Evolutionary conservation across 2,797 vertebrate species (phyloP).

Genomic region (Eidolon dupreanum): DNA sequence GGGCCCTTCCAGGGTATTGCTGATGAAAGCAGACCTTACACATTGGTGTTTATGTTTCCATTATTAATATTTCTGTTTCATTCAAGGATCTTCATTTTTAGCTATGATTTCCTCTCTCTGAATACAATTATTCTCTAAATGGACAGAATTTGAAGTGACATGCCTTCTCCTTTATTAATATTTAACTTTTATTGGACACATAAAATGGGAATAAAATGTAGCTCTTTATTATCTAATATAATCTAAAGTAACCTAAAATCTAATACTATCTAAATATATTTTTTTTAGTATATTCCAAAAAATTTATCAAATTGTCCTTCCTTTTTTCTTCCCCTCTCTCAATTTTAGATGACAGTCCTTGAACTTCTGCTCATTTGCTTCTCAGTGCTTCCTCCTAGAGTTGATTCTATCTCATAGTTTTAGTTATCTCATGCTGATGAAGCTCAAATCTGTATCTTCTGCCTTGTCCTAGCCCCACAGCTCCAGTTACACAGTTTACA

Average conservation of each 20-base stretch:
- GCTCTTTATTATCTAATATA: background rate
- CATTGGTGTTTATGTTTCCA: background rate
- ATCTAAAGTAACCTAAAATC: background rate
- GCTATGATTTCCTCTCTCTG: background rate
- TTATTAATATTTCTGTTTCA: background rate
- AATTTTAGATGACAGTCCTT: background rate
- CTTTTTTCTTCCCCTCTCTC: background rate
- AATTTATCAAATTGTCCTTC: background rate
- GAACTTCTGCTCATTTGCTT: background rate
- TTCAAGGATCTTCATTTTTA: background rate
- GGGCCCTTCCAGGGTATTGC: background rate
- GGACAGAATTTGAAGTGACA: background rate
- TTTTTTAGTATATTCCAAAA: background rate
- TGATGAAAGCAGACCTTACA: background rate
- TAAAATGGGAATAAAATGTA: background rate
- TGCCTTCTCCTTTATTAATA: background rate
- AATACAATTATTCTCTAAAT: background rate
- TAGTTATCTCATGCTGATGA: background rate
- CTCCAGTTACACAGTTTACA: background rate
- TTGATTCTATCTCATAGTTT: background rate
- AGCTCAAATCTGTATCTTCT: background rate
- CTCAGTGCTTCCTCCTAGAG: background rate
- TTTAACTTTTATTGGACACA: background rate
- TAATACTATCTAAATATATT: background rate
- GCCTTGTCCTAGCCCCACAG: background rate